Percentiles rank a stretch among this genome's conserved stretches.
phyloP scores from a whole-genome alignment of 2,113 vertebrate species.

The Pachyramphus minor region DNA sequence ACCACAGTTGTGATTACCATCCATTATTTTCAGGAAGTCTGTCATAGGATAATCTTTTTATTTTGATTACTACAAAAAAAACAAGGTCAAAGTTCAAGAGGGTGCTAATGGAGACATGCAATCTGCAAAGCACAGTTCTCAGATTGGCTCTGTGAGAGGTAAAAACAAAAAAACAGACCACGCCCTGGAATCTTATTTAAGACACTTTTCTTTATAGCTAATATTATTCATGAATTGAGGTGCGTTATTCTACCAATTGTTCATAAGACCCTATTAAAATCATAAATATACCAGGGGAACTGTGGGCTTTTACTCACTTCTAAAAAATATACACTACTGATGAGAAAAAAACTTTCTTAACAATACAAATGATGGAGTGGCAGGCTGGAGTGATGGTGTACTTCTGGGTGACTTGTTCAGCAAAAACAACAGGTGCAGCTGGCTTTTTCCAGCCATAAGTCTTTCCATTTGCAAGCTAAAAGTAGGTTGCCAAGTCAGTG shows the following conservation, averaged over 20 bases:
- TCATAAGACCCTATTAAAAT: not conserved
- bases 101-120: not conserved
- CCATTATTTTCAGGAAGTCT: not conserved
- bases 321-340: not conserved
- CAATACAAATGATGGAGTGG: not conserved
- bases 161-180: not conserved
- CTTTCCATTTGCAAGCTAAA: conserved; percentile 17
- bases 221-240: not conserved
- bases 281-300: not conserved
- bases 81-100: not conserved
- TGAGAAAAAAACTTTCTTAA: not conserved
- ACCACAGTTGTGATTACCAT: not conserved
- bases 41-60: not conserved
- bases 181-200: not conserved
- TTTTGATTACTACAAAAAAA: not conserved
- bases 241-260: not conserved
- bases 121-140: not conserved
- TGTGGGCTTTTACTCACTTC: not conserved
- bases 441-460: not conserved
- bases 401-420: conserved; percentile 16
- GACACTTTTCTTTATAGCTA: not conserved
- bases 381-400: not conserved
- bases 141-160: not conserved
- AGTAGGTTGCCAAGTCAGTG: not conserved
- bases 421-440: conserved; percentile 11